Conservation (phyloP, 2,888 invertebrate genomes). For the Eupithecia subumbrata region DNA sequence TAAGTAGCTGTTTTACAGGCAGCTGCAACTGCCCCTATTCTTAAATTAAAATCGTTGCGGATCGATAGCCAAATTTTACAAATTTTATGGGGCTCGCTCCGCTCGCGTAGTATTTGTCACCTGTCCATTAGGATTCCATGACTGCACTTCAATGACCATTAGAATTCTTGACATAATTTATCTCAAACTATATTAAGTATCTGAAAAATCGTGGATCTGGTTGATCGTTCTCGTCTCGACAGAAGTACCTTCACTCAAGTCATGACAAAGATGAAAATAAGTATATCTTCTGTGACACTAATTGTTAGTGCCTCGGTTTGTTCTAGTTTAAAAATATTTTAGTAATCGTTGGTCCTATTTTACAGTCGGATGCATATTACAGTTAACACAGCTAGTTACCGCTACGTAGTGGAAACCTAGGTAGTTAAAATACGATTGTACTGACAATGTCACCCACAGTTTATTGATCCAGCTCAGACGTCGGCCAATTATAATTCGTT, state of each 20-base stretch:
- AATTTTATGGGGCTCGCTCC: background rate
- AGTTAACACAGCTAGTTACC: background rate
- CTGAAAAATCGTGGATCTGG: background rate
- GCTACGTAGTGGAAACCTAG: background rate
- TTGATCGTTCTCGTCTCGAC: background rate
- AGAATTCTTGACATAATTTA: too few species aligned
- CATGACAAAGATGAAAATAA: background rate
- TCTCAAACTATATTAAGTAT: background rate
- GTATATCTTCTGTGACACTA: background rate
- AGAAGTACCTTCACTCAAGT: background rate
- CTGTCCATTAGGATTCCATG: too few species aligned
- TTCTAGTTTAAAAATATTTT: background rate
- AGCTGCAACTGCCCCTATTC: background rate
- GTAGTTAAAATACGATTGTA: background rate
- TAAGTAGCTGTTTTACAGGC: background rate
- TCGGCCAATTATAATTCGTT: background rate
- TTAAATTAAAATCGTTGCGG: background rate
- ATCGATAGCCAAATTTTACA: background rate
- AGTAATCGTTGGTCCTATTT: background rate
- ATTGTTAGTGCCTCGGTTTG: background rate
- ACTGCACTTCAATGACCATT: background rate
- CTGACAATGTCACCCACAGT: slow-evolving; percentile 2
- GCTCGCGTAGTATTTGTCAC: background rate
- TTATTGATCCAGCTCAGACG: slow-evolving; percentile 1
- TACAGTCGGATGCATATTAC: too few species aligned